Base-by-base conservation (phyloP, 2,888 invertebrate species). In the Nyleta sp. region DNA sequence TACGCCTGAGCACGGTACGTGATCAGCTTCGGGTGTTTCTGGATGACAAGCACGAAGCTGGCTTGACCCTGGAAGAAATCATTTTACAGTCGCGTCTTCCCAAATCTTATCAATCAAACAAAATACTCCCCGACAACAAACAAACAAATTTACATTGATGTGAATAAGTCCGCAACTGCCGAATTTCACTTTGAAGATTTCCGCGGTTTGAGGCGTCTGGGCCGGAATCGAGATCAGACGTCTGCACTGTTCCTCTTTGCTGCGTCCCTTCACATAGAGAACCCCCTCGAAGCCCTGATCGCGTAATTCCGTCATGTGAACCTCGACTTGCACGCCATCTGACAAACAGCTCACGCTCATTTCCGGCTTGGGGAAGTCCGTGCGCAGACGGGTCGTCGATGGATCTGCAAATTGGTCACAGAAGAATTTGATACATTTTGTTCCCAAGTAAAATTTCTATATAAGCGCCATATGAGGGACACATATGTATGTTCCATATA, bases 1-100 rank as follows among this genome's bases (percentile, higher is more conserved):
- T 98, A 99, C 1, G 98, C 98, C 91, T 98, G 97, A 4, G 98
- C 97, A 87, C 96, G 96, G 89, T 96, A 96, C 0, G 98, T 99
- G 57, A 98, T 95, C 60, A 99, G 93, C 92, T 97, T 97, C 0
- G 98, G 97, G 94, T 99, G 98, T 91, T 97, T 97, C 90, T 99
- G 98, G 88, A 99, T 96, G 20, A 99, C 97, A 44, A 99, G 92
- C 1, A 98, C 96, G 89, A 98, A 98, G 88, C 96, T 96, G 20
- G 98, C 98, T 89, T 97, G 94, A 57, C 97, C 97, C 95, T 96
- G 91, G 42, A 55, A 74, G n/a, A 35, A 33, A 22, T 8, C 48
- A 65, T 35, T 10, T 31, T n/a, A n/a, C n/a, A n/a, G n/a, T n/a
- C n/a, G n/a, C n/a, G n/a, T n/a, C n/a, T n/a, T n/a, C n/a, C n/a